phyloP scores from a whole-genome alignment of 2,113 vertebrate species.

The Marcusenius ussheri region DNA sequence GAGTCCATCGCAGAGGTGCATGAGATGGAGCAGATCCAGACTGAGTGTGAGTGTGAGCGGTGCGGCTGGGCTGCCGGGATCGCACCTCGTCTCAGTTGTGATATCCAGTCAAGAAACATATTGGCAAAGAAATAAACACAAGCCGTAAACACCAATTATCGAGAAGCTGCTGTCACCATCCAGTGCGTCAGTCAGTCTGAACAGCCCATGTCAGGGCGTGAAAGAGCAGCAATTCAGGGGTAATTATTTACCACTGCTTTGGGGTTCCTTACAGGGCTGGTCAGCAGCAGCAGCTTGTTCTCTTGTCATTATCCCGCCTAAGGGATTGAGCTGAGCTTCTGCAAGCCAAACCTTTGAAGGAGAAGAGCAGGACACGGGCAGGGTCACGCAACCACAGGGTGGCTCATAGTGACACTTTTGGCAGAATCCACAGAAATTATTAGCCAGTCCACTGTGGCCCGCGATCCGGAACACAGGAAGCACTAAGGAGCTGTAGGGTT shows the following conservation, averaged over 20 bases:
- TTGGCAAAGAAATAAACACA: neutral
- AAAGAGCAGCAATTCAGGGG: neutral
- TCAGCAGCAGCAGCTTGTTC: neutral
- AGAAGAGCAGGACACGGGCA: neutral
- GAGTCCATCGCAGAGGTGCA: slow-evolving; percentile 94
- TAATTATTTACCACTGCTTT: neutral
- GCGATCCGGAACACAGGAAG: neutral
- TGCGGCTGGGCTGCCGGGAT: neutral
- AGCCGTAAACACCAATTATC: neutral
- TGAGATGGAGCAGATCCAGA: slow-evolving; percentile 96
- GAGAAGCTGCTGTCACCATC: neutral
- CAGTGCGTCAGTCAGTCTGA: neutral
- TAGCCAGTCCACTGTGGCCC: neutral
- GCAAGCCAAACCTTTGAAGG: neutral
- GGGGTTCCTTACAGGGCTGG: neutral
- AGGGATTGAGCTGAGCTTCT: neutral
- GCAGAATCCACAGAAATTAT: neutral
- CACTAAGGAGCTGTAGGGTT: neutral
- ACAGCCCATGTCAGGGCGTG: neutral
- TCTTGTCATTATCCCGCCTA: neutral
- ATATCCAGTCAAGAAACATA: neutral
- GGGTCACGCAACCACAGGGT: neutral
- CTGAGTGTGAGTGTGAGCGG: slow-evolving; percentile 77
- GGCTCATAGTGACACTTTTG: neutral
- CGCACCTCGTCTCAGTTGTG: neutral